A percentile compares a stretch with the other conserved stretches of the same genome.
These are phyloP conservation scores for Drosophila cracens DNA, from an alignment of 2,888 invertebrate species.

Conservation along the genomic window DNA sequence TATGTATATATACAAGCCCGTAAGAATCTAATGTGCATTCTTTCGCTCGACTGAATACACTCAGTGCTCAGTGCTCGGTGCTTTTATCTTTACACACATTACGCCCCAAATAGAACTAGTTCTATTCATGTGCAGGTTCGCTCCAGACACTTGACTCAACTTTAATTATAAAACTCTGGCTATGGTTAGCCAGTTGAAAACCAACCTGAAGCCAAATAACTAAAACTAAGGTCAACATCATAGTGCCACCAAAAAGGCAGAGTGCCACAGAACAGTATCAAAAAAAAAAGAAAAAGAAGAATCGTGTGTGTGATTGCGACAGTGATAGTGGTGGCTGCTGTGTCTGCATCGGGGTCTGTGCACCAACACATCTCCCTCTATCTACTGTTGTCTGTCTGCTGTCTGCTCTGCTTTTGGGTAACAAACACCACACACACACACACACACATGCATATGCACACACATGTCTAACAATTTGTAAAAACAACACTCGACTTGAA, in stretches of 20 bases:
- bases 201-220: slow-evolving; percentile 15
- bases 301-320: slow-evolving; percentile 9
- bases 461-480: slow-evolving; percentile 74
- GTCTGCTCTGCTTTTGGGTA: slow-evolving; percentile 32
- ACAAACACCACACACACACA: slow-evolving; percentile 22
- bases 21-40: not conserved
- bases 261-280: not conserved
- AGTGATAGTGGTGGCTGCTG: slow-evolving; percentile 2
- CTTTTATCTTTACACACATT: not conserved
- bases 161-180: slow-evolving; percentile 48
- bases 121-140: slow-evolving; percentile 7
- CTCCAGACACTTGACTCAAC: slow-evolving; percentile 9
- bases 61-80: not conserved
- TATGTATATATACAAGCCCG: no score
- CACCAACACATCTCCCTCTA: not conserved
- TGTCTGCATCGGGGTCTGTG: slow-evolving; percentile 1
- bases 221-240: slow-evolving; percentile 41
- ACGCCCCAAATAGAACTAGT: slow-evolving; percentile 3
- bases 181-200: slow-evolving; percentile 28
- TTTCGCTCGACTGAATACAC: slow-evolving; percentile 7
- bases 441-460: slow-evolving; percentile 12
- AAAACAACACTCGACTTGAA: slow-evolving; percentile 79
- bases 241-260: slow-evolving; percentile 11
- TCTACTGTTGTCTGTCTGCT: slow-evolving; percentile 11
- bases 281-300: not conserved